phyloP scores from a whole-genome alignment of 1,140 invertebrate genomes.

The Micrasema longulum region DNA sequence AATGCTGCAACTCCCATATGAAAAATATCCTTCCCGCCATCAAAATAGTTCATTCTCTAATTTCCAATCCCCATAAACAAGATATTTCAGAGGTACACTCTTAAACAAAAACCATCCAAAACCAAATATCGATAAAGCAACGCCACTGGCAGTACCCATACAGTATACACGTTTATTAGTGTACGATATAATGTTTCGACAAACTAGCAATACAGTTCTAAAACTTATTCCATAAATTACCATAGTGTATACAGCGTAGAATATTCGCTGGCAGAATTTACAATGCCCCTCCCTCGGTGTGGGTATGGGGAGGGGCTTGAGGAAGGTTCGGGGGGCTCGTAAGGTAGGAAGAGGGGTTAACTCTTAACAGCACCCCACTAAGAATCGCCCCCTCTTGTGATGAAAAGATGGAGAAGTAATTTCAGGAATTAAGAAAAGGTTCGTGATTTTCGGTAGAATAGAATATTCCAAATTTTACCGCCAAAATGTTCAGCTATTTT shows the following conservation, averaged over 20 bases:
- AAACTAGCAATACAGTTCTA: slow-evolving; percentile 56
- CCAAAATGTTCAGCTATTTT: no score
- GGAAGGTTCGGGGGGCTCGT: not conserved
- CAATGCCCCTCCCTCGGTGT: slow-evolving; percentile 46
- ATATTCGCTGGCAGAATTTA: slow-evolving; percentile 55
- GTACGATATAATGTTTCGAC: slow-evolving; percentile 55
- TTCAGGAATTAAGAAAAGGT: no score
- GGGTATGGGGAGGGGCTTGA: slow-evolving; percentile 12
- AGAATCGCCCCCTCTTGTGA: not conserved
- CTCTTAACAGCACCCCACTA: slow-evolving; percentile 13
- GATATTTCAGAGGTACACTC: no score
- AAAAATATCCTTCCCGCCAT: no score
- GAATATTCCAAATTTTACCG: no score
- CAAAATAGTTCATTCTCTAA: no score
- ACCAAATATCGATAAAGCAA: no score
- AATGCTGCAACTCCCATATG: no score
- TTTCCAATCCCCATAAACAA: no score
- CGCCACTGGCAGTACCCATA: slow-evolving; percentile 27
- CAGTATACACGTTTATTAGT: slow-evolving; percentile 55
- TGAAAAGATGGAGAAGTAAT: not conserved
- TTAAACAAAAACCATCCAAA: no score
- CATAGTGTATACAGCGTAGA: slow-evolving; percentile 55
- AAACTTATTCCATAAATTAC: slow-evolving; percentile 56
- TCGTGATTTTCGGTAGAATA: no score
- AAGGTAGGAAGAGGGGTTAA: not conserved